phyloP scores from a whole-genome alignment of 2,888 invertebrate genomes.

The Julus scanicus region DNA sequence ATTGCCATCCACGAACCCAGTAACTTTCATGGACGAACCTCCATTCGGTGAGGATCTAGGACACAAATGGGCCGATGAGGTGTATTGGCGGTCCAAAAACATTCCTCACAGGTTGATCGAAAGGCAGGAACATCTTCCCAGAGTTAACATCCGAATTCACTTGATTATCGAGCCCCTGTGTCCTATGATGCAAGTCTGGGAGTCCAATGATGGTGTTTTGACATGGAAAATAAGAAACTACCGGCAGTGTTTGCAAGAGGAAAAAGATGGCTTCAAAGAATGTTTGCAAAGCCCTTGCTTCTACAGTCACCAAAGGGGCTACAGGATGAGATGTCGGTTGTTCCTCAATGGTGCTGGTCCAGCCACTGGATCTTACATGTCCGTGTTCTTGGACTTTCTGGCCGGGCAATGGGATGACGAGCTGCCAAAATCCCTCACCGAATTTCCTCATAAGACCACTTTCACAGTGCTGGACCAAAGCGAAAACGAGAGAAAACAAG shows the following conservation, averaged over 20 bases:
- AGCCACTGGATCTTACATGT: not conserved
- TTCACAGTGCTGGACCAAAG: conserved; percentile 37
- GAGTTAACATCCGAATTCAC: not conserved
- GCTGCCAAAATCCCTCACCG: not conserved
- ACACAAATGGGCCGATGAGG: not conserved
- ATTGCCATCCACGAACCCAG: not conserved
- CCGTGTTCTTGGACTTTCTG: conserved; percentile 44
- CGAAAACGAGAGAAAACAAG: not conserved
- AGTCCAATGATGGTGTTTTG: conserved; percentile 6
- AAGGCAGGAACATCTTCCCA: not conserved
- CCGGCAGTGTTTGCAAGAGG: not conserved
- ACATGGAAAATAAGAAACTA: conserved; percentile 36
- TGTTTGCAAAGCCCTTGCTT: conserved; percentile 32
- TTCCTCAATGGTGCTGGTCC: conserved; percentile 17
- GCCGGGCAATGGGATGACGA: conserved; percentile 31
- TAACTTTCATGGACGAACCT: conserved; percentile 11
- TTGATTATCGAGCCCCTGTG: conserved; percentile 39
- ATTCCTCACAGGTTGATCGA: conserved; percentile 6
- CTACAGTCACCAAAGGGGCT: conserved; percentile 47
- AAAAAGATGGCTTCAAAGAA: conserved; percentile 30
- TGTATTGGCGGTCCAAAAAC: not conserved
- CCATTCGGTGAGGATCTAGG: not conserved
- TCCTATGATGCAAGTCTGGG: conserved; percentile 1
- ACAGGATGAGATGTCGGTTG: conserved; percentile 24
- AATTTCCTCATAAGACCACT: conserved; percentile 5